A percentile compares a stretch with the other conserved stretches of the same genome.
Evolutionary conservation across 1,140 invertebrate species (phyloP).

Genomic region (Hestina assimilis): DNA sequence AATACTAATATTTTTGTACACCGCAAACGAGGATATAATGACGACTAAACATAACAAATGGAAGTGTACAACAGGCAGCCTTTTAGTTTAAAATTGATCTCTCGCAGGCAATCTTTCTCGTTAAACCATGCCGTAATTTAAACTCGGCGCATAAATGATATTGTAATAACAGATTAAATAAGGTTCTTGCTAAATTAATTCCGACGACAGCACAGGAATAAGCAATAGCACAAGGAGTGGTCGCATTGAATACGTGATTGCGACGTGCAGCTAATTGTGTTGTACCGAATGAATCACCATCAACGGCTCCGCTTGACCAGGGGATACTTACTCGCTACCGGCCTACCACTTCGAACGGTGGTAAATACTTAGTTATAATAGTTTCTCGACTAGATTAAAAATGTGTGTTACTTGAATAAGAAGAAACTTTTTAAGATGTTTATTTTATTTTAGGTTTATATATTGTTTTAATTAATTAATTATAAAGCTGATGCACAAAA

Average conservation of each 20-base stretch:
- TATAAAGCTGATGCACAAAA: background rate
- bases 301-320: background rate
- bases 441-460: no score
- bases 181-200: slow-evolving; percentile 18
- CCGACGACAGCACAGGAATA: slow-evolving; percentile 18
- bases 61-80: no score
- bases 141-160: slow-evolving; percentile 2
- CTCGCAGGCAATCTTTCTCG: no score
- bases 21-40: no score
- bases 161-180: slow-evolving; percentile 10
- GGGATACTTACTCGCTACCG: no score
- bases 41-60: no score
- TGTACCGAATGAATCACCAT: slow-evolving; percentile 9
- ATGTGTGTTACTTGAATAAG: no score
- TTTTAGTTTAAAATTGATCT: no score
- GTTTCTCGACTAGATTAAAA: no score
- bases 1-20: no score
- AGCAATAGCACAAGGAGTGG: slow-evolving; percentile 11
- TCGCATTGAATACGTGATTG: slow-evolving; percentile 3
- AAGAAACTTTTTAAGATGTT: no score
- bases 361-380: background rate
- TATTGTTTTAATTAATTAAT: no score
- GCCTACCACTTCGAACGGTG: background rate
- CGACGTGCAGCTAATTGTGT: slow-evolving; percentile 5
- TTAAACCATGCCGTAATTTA: background rate